Evolutionary conservation across 2,888 invertebrate genomes (phyloP).

Genomic region (Rhabditophanes sp.): DNA sequence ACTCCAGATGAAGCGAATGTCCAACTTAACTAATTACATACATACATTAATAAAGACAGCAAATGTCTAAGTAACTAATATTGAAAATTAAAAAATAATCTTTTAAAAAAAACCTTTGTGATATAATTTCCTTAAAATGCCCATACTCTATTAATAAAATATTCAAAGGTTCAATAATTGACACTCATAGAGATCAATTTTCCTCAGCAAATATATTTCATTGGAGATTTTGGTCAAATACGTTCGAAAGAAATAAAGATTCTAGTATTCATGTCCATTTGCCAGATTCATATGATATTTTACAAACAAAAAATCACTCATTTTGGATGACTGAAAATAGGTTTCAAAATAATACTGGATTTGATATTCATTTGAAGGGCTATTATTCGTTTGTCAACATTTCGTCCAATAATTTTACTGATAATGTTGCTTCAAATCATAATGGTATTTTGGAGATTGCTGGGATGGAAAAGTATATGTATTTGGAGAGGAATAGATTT

Average conservation of each 20-base stretch:
- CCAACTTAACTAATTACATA: too few species aligned
- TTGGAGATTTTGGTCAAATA: conserved; percentile 54
- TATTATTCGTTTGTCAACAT: conserved; percentile 80
- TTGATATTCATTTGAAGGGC: conserved; percentile 69
- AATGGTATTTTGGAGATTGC: conserved; percentile 20
- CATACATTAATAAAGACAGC: too few species aligned
- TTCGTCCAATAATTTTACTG: conserved; percentile 64
- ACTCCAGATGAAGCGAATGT: too few species aligned
- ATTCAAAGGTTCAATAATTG: conserved; percentile 61
- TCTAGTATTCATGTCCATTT: conserved; percentile 74
- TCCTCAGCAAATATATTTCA: conserved; percentile 93
- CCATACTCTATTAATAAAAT: too few species aligned
- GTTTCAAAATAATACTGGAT: conserved; percentile 69
- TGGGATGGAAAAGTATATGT: conserved; percentile 91
- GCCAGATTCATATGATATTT: conserved; percentile 51
- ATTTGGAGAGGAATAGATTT: conserved; percentile 52
- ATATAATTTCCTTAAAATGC: too few species aligned
- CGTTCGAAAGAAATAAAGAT: conserved; percentile 63
- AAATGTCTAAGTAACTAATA: too few species aligned
- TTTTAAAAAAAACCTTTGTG: too few species aligned
- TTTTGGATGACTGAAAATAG: conserved; percentile 41
- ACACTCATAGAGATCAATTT: conserved; percentile 59
- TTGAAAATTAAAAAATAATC: too few species aligned
- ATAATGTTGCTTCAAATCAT: conserved; percentile 58
- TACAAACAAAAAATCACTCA: conserved; percentile 23